Conservation (phyloP, 2,797 vertebrate species). For the Lindbergichthys nudifrons region DNA sequence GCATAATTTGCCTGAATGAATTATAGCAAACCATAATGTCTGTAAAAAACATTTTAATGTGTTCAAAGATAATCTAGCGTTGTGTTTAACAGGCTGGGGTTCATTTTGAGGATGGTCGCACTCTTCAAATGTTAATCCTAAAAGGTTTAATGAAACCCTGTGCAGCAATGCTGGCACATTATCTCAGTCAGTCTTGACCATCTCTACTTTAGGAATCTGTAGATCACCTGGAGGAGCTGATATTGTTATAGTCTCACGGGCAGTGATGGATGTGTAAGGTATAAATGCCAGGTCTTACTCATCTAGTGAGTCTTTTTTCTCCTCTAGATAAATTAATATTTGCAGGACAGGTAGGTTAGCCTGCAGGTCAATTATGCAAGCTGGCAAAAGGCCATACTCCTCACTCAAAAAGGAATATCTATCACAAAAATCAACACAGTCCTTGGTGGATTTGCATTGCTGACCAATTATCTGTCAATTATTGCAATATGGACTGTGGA, state of each 20-base stretch:
- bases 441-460: slow-evolving; percentile 10
- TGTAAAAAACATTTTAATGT: neutral
- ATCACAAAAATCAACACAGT: slow-evolving; percentile 8
- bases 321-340: slow-evolving; percentile 6
- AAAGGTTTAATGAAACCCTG: slow-evolving; percentile 6
- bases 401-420: slow-evolving; percentile 32
- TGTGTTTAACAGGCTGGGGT: neutral
- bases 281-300: neutral
- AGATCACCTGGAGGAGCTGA: too few species aligned
- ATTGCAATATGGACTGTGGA: slow-evolving; percentile 16
- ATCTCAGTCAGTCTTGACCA: neutral
- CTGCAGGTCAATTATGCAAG: slow-evolving; percentile 25
- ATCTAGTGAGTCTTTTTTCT: neutral
- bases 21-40: neutral
- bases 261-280: neutral
- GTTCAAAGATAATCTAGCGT: neutral
- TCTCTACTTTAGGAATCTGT: neutral
- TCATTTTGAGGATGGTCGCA: neutral
- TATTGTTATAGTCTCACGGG: slow-evolving; percentile 4
- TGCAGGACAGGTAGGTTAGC: neutral
- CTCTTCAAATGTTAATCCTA: slow-evolving; percentile 15
- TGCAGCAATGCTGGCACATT: slow-evolving; percentile 13
- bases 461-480: slow-evolving; percentile 18
- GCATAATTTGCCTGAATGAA: neutral
- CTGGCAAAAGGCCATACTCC: slow-evolving; percentile 5